A percentile compares a stretch with the other conserved stretches of the same genome.
Evolutionary conservation across 2,888 invertebrate genomes (phyloP).

Genomic region (Anthophora plumipes): DNA sequence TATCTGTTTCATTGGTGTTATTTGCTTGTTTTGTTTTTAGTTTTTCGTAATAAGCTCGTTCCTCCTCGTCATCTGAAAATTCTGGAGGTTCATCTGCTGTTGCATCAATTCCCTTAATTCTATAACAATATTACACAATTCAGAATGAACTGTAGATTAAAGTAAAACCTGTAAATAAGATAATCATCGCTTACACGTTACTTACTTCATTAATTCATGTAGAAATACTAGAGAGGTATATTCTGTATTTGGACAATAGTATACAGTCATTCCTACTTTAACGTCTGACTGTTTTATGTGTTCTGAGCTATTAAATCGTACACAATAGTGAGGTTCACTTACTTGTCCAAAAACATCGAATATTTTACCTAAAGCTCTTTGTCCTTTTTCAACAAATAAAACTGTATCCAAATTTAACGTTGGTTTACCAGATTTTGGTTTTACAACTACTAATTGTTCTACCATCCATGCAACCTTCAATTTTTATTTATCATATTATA

Average conservation of each 20-base stretch:
- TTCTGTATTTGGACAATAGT: conserved; percentile 91
- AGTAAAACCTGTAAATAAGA: not conserved
- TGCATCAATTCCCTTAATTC: conserved; percentile 94
- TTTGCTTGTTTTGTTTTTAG: conserved; percentile 69
- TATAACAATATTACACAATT: conserved; percentile 79
- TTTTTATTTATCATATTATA: conserved; percentile 22
- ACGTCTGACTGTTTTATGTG: conserved; percentile 91
- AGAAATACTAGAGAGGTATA: conserved; percentile 92
- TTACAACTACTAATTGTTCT: conserved; percentile 89
- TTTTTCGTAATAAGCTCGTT: conserved; percentile 85
- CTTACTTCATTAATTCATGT: conserved; percentile 90
- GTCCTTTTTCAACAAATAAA: conserved; percentile 93
- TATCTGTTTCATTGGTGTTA: conserved; percentile 55
- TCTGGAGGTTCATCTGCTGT: conserved; percentile 96
- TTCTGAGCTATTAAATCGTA: conserved; percentile 93
- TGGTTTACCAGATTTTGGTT: conserved; percentile 89
- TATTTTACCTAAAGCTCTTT: conserved; percentile 91
- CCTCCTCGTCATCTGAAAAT: conserved; percentile 96
- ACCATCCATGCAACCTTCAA: conserved; percentile 84
- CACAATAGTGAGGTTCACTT: conserved; percentile 93
- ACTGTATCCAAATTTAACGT: conserved; percentile 95
- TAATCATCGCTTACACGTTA: conserved; percentile 42
- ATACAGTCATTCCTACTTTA: conserved; percentile 90
- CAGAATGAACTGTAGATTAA: not conserved
- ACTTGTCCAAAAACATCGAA: conserved; percentile 97